Conservation (phyloP, 2,888 invertebrate species). For the Pseudolycoriella hygida region DNA sequence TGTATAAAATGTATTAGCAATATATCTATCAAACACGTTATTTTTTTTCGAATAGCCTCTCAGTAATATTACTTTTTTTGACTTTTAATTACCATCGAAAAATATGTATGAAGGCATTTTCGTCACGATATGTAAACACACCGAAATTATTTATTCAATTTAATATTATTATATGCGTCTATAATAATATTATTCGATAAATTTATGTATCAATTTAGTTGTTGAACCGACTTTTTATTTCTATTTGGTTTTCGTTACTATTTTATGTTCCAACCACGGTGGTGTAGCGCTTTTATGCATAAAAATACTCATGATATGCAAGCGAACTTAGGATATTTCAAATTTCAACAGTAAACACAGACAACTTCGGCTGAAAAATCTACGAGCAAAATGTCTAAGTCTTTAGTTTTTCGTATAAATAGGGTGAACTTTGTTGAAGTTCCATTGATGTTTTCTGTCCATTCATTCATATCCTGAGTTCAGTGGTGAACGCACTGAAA, state of each 20-base stretch:
- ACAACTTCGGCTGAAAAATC: too few species aligned
- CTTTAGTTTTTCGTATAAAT: too few species aligned
- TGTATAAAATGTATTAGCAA: conserved; percentile 6
- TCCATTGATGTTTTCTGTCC: too few species aligned
- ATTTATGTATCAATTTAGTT: conserved; percentile 8
- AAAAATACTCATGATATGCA: not conserved
- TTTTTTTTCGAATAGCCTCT: not conserved
- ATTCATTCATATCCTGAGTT: too few species aligned
- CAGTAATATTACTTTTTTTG: not conserved
- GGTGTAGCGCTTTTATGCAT: not conserved
- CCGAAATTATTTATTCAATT: conserved; percentile 5
- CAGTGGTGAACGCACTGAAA: too few species aligned
- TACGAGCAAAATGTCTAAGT: too few species aligned
- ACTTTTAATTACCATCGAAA: conserved; percentile 5
- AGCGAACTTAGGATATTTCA: not conserved
- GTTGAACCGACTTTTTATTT: not conserved
- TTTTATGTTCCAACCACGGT: too few species aligned
- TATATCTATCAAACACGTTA: conserved; percentile 6
- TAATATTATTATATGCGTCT: not conserved
- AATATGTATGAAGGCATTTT: conserved; percentile 2
- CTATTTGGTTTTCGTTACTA: not conserved
- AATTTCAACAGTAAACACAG: too few species aligned
- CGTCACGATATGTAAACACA: conserved; percentile 7
- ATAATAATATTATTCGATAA: conserved; percentile 5
- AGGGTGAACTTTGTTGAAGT: too few species aligned